These are phyloP conservation scores for Steatocranus sp. DNA, from an alignment of 2,797 vertebrate species.

Conservation along the genomic window DNA sequence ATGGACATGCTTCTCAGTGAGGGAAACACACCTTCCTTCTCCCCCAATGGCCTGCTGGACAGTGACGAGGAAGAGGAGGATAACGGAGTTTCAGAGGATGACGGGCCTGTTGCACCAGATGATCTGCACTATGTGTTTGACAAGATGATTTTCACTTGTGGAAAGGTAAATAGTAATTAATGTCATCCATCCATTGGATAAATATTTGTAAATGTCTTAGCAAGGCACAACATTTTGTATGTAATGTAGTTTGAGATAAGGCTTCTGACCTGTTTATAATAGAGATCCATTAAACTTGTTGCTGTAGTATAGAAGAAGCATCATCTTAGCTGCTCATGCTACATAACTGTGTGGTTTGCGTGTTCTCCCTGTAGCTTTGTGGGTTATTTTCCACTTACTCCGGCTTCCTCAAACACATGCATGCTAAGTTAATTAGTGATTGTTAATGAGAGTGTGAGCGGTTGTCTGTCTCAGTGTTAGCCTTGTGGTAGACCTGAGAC, in stretches of 20 bases:
- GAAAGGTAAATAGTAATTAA: conserved; percentile 82
- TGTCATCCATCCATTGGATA: not conserved
- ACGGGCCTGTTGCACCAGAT: conserved; percentile 66
- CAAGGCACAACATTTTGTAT: not conserved
- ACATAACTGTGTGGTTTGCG: not conserved
- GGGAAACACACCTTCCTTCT: conserved; percentile 63
- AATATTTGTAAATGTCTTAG: not conserved
- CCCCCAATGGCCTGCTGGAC: conserved; percentile 77
- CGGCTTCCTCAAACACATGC: not conserved
- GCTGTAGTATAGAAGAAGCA: not conserved
- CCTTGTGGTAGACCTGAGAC: not conserved
- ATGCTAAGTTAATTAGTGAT: not conserved
- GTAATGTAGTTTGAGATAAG: not conserved
- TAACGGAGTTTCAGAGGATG: conserved; percentile 45
- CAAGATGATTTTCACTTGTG: conserved; percentile 93
- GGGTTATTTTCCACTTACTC: not conserved
- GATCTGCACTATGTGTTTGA: conserved; percentile 93
- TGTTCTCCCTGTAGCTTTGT: not conserved
- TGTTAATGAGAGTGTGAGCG: not conserved
- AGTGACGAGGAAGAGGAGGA: conserved; percentile 59
- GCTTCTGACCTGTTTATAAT: not conserved
- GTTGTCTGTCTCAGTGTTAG: not conserved
- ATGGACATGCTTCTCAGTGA: conserved; percentile 52
- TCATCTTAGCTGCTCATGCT: not conserved
- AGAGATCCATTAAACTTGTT: not conserved